Evolutionary conservation across 2,888 invertebrate species (phyloP).

Genomic region (Xanthostigma xanthostigma): DNA sequence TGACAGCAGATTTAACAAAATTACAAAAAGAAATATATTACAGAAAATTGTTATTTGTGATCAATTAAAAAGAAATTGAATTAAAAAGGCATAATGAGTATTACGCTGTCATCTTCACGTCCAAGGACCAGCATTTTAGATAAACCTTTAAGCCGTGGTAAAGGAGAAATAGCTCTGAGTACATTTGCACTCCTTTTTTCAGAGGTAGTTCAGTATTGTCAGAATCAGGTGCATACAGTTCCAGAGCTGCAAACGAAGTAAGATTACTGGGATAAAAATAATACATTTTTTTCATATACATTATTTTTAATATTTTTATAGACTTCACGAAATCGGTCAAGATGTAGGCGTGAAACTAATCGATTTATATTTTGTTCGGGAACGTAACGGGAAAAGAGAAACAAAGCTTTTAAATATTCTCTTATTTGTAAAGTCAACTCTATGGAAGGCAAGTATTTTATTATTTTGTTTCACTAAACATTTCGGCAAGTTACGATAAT

Average conservation of each 20-base stretch:
- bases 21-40: too few species aligned
- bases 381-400: conserved; percentile 87
- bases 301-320: conserved; percentile 25
- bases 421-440: conserved; percentile 84
- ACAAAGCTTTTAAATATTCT: conserved; percentile 89
- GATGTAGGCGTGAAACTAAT: conserved; percentile 89
- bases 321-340: conserved; percentile 85
- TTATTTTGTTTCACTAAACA: neutral
- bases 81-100: conserved; percentile 4
- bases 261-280: conserved; percentile 19
- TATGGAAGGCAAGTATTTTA: conserved; percentile 73
- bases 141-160: conserved; percentile 82
- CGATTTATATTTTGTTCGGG: conserved; percentile 86
- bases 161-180: conserved; percentile 81
- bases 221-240: conserved; percentile 87
- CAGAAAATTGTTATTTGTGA: too few species aligned
- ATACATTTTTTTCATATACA: conserved; percentile 2
- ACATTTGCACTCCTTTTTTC: conserved; percentile 93
- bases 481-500: too few species aligned
- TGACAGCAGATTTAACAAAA: too few species aligned
- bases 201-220: conserved; percentile 96
- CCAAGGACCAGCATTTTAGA: conserved; percentile 72
- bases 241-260: conserved; percentile 91
- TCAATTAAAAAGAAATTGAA: neutral
- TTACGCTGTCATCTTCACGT: conserved; percentile 21